A percentile compares a stretch with the other conserved stretches of the same genome.
Evolutionary conservation across 2,888 invertebrate genomes (phyloP).

Genomic region (Acronicta psi): DNA sequence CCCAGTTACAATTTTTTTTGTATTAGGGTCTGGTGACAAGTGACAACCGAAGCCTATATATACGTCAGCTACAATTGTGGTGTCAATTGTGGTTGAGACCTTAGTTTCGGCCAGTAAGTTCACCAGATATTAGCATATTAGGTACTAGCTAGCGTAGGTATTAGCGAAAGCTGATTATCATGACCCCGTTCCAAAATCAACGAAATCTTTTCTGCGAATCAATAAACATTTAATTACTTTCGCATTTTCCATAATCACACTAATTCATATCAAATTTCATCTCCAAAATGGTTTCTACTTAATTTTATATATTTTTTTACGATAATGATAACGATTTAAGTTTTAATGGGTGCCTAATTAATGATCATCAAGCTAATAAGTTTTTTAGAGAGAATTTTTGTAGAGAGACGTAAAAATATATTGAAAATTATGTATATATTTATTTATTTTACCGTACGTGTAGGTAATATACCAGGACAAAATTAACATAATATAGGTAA

Average conservation of each 20-base stretch:
- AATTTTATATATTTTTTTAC: constrained; percentile 26
- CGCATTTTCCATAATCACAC: constrained; percentile 41
- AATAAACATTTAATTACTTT: constrained; percentile 48
- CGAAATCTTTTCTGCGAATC: constrained; percentile 16
- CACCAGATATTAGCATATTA: too few species aligned
- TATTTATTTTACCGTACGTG: not conserved
- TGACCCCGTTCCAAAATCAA: constrained; percentile 7
- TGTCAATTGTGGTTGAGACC: too few species aligned
- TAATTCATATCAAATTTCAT: constrained; percentile 41
- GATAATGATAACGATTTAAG: constrained; percentile 42
- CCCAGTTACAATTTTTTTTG: too few species aligned
- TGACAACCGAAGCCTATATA: too few species aligned
- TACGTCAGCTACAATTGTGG: too few species aligned
- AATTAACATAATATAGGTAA: not conserved
- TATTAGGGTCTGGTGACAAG: too few species aligned
- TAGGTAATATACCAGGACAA: not conserved
- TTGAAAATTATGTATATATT: constrained; percentile 13
- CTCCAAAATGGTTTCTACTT: constrained; percentile 19
- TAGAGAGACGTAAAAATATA: constrained; percentile 24
- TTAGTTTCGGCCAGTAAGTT: too few species aligned
- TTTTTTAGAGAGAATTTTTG: constrained; percentile 29
- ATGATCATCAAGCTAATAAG: constrained; percentile 29
- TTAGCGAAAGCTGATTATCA: not conserved
- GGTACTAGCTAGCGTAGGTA: too few species aligned
- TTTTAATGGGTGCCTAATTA: constrained; percentile 28